Conservation (phyloP, 2,797 vertebrate species). For the Labeo calbasu region DNA sequence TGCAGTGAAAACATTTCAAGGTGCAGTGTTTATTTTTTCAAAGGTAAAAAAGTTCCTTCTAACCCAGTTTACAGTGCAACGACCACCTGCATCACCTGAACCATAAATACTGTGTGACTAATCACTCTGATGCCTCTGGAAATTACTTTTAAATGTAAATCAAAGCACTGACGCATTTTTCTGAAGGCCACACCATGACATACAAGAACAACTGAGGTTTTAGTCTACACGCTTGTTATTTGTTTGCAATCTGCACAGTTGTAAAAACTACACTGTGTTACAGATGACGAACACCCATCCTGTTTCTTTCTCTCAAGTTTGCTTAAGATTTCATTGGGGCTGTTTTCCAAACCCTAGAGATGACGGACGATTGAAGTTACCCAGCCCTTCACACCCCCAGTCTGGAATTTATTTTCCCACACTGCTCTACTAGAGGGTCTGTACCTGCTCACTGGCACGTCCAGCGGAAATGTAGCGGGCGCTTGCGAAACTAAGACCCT, state of each 20-base stretch:
- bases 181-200: neutral
- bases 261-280: neutral
- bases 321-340: constrained; percentile 56
- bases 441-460: constrained; percentile 61
- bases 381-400: constrained; percentile 43
- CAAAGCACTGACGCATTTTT: neutral
- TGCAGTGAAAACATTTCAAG: neutral
- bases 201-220: neutral
- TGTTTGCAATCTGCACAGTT: neutral
- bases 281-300: constrained; percentile 22
- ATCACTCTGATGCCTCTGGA: neutral
- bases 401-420: constrained; percentile 55
- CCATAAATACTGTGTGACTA: neutral
- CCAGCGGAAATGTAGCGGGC: constrained; percentile 68
- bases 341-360: constrained; percentile 59
- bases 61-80: neutral
- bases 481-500: constrained; percentile 64
- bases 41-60: neutral
- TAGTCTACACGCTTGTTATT: neutral
- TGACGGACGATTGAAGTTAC: constrained; percentile 58
- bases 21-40: neutral
- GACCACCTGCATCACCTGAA: neutral
- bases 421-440: constrained; percentile 63
- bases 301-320: constrained; percentile 46
- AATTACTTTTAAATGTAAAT: neutral